Percentiles rank a stretch among this genome's conserved stretches.
These are phyloP conservation scores for Caenorhabditis virilis DNA, from an alignment of 2,888 invertebrate genomes.

Conservation along the genomic window DNA sequence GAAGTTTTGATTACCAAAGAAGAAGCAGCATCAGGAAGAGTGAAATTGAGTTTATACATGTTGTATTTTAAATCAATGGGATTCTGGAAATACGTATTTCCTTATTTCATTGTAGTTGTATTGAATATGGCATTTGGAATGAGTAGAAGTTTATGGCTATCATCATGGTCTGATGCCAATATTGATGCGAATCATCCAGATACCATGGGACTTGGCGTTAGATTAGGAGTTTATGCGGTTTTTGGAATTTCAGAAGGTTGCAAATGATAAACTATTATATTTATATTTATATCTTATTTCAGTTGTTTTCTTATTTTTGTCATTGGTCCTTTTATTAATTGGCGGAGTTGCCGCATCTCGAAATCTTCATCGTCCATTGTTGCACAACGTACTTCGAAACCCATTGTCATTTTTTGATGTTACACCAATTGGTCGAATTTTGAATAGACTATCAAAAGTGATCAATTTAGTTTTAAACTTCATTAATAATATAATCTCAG, in stretches of 20 bases:
- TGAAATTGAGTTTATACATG: conserved; percentile 58
- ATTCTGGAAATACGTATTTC: conserved; percentile 46
- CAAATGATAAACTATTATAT: too few relatives aligned
- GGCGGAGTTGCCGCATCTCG: conserved; percentile 62
- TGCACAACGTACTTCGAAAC: conserved; percentile 55
- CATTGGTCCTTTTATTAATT: conserved; percentile 53
- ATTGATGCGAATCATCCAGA: conserved; percentile 33
- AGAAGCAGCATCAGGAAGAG: conserved; percentile 62
- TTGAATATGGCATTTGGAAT: conserved; percentile 52
- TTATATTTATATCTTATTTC: conserved; percentile 4
- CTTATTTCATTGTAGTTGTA: conserved; percentile 32
- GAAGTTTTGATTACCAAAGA: conserved; percentile 57
- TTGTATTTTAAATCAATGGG: conserved; percentile 65
- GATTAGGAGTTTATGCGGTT: conserved; percentile 60
- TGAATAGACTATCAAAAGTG: conserved; percentile 64
- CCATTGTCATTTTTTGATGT: conserved; percentile 66
- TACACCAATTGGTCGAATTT: conserved; percentile 65
- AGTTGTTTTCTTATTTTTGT: conserved; percentile 52
- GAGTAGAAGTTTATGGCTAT: conserved; percentile 63
- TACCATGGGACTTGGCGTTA: conserved; percentile 40
- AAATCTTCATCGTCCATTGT: conserved; percentile 62
- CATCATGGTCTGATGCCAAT: conserved; percentile 66
- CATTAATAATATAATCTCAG: conserved; percentile 8
- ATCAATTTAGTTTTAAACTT: not conserved
- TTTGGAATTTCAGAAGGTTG: conserved; percentile 60